Base-by-base conservation (phyloP, 30 jellyfish, hydroid and myxozoan genomes). In the Pelagia noctiluca region DNA sequence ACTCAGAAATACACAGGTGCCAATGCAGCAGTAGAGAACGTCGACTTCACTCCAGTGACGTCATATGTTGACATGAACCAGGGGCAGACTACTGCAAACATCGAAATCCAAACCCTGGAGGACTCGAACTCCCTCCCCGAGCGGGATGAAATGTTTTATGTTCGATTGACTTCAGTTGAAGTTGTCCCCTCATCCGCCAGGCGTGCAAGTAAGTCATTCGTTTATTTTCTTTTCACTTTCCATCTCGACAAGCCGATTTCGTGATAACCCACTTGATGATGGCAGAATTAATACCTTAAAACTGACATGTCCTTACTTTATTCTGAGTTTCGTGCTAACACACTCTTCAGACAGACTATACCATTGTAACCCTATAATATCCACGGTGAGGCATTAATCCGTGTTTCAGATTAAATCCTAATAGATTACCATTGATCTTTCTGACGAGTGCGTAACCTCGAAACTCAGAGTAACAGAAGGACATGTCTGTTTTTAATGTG, bases 21-120 rank as follows among this genome's bases (percentile, higher is more conserved):
- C 12, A 80, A 79, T 34, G 84, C 96, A 62, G 99, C 97, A 2
- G 54, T 71, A 2, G 96, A 90, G 19, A 84, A 72, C 31, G 63
- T 50, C 11, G 99, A 94, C 53, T 94, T 76, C 63, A 72, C 71
- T 13, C 72, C 96, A 31, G 75, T 94, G 70, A 12, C 89, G 1
- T 71, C 97, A 2, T 83, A 69, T 35, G 88, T 94, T 48, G 96
- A 77, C 22, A 71, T 94, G 82, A 78, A 31, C n/a, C 75, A 83
- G 7, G 99, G 99, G 19, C 95, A 94, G 71, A 34, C 82, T 29
- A 35, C 74, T n/a, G 87, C 54, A 53, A 78, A 85, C 0, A 64
- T 89, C 19, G 61, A 38, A 28, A 33, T 94, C 11, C 62, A 78
- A 18, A 89, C 96, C 0, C 18, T 94, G 33, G 97, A 94, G 29